Evolutionary conservation across 1,140 invertebrate species (phyloP).

Genomic region (Trichomalopsis sarcophagae): DNA sequence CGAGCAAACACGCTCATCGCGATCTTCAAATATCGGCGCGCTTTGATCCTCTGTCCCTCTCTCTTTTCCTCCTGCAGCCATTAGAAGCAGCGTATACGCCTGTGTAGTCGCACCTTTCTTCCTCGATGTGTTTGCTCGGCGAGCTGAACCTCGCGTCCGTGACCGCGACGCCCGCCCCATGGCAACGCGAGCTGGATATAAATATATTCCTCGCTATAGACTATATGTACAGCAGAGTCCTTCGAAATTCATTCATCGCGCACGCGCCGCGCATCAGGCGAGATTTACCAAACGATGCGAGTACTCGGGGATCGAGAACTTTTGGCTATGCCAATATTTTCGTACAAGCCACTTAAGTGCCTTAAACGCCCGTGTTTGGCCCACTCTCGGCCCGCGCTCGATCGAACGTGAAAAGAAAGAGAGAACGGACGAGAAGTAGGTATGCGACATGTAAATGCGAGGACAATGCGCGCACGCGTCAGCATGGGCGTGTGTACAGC

Average conservation of each 20-base stretch:
- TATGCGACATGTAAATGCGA: neutral
- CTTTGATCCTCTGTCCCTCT: conserved; percentile 38
- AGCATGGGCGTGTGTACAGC: neutral
- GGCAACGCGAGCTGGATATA: neutral
- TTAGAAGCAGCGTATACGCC: conserved; percentile 40
- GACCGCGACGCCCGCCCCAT: conserved; percentile 21
- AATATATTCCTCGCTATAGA: neutral
- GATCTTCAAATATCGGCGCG: conserved; percentile 49
- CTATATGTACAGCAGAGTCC: neutral
- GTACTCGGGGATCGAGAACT: neutral
- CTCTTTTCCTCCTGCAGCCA: conserved; percentile 1
- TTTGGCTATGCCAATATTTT: neutral
- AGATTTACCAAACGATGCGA: no score
- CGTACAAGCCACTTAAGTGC: neutral
- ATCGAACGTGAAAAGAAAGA: neutral
- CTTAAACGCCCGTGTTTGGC: no score
- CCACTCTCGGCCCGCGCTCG: neutral
- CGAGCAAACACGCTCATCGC: conserved; percentile 35
- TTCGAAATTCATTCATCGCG: conserved; percentile 33
- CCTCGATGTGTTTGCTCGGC: neutral
- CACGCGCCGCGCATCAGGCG: no score
- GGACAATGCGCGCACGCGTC: neutral
- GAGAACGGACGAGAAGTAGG: neutral
- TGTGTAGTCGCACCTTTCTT: neutral
- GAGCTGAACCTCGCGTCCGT: conserved; percentile 10